Conservation (phyloP, 1,140 invertebrate genomes). For the Helicorthomorpha holstii region DNA sequence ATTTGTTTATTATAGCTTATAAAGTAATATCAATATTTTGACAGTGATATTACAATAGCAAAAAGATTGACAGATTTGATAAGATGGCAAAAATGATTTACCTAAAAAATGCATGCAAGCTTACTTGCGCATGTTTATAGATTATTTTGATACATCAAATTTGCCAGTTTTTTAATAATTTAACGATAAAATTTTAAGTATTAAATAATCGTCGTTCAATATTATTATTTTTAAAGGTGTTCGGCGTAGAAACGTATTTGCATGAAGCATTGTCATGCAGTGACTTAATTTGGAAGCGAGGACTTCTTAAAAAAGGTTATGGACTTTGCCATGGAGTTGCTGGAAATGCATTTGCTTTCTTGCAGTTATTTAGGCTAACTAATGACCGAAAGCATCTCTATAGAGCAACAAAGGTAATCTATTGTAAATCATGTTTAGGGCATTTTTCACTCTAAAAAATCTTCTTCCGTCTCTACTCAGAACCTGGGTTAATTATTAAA, state of each 20-base stretch:
- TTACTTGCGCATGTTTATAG: no score
- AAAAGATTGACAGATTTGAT: no score
- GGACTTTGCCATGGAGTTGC: slow-evolving; percentile 80
- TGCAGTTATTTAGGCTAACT: slow-evolving; percentile 61
- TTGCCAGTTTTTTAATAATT: no score
- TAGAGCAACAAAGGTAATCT: slow-evolving; percentile 35
- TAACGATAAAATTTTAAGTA: no score
- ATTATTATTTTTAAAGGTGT: slow-evolving; percentile 23
- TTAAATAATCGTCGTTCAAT: no score
- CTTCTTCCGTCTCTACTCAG: not conserved
- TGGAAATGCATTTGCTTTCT: slow-evolving; percentile 79
- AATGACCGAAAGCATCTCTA: slow-evolving; percentile 46
- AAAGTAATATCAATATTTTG: slow-evolving; percentile 33
- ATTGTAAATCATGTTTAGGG: not conserved
- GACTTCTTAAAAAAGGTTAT: slow-evolving; percentile 75
- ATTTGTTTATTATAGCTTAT: slow-evolving; percentile 53
- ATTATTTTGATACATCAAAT: no score
- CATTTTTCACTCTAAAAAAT: not conserved
- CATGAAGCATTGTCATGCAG: slow-evolving; percentile 48
- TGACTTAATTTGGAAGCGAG: slow-evolving; percentile 65
- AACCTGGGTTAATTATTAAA: no score
- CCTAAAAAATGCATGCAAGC: no score
- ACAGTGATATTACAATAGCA: not conserved
- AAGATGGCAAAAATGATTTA: no score
- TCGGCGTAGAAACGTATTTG: slow-evolving; percentile 53